Evolutionary conservation across 2,797 vertebrate genomes (phyloP).

Genomic region (Enteromius treurensis): DNA sequence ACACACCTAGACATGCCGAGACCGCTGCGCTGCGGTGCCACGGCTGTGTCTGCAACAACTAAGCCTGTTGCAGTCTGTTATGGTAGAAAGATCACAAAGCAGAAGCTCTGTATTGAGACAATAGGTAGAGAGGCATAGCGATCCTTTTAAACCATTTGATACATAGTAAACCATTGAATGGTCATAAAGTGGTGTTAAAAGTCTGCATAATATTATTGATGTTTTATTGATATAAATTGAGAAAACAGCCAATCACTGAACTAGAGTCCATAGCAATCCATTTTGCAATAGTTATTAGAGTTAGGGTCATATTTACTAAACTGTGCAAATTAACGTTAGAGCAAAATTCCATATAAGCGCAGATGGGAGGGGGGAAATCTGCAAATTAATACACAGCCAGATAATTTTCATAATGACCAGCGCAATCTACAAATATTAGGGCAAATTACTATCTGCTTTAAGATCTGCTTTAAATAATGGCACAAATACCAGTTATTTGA

Average conservation of each 20-base stretch:
- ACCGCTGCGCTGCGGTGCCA: slow-evolving; percentile 29
- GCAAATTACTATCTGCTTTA: background rate
- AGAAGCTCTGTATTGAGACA: slow-evolving; percentile 4
- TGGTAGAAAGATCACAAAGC: slow-evolving; percentile 28
- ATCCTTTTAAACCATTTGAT: background rate
- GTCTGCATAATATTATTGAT: background rate
- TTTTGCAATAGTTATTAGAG: background rate
- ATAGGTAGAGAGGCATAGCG: background rate
- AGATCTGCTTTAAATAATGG: background rate
- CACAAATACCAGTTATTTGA: background rate
- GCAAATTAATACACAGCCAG: background rate
- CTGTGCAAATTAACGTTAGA: background rate
- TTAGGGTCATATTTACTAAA: background rate
- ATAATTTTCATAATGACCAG: too few species aligned
- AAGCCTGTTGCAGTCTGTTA: slow-evolving; percentile 32
- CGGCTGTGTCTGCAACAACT: slow-evolving; percentile 27
- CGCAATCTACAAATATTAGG: too few species aligned
- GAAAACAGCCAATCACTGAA: background rate
- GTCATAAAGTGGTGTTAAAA: background rate
- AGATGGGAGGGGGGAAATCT: too few species aligned
- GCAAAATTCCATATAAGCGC: background rate
- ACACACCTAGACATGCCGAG: slow-evolving; percentile 24
- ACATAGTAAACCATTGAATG: background rate
- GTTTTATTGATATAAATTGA: background rate
- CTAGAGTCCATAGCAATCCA: background rate